A percentile compares a stretch with the other conserved stretches of the same genome.
These are phyloP conservation scores for Ibidorhyncha struthersii DNA, from an alignment of 2,113 vertebrate species.

Conservation along the genomic window DNA sequence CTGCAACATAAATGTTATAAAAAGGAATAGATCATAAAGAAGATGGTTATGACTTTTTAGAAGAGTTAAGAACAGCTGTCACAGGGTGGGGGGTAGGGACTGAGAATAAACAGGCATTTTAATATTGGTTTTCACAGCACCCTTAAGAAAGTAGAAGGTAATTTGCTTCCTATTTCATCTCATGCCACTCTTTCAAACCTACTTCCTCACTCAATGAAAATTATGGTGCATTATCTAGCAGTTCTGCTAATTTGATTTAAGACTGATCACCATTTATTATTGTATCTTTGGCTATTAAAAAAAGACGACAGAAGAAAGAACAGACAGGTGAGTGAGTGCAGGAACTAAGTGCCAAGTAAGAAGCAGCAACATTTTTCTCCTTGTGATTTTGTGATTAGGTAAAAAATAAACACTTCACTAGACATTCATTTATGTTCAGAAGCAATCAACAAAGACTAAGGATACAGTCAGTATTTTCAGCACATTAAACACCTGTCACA, in stretches of 20 bases:
- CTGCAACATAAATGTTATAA: constrained; percentile 45
- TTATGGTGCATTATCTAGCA: not conserved
- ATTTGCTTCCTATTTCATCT: constrained; percentile 30
- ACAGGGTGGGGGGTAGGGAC: constrained; percentile 48
- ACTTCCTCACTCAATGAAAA: constrained; percentile 1
- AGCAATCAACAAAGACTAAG: not conserved
- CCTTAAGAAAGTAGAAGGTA: constrained; percentile 65
- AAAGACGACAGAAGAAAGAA: not conserved
- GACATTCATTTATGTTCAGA: not conserved
- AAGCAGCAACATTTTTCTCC: constrained; percentile 5
- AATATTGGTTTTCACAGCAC: constrained; percentile 67
- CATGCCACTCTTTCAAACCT: not conserved
- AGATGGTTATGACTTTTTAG: constrained; percentile 63
- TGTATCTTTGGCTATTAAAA: not conserved
- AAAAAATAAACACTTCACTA: constrained; percentile 19
- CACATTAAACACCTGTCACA: not conserved
- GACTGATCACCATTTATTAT: constrained; percentile 1
- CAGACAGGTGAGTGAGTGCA: constrained; percentile 21
- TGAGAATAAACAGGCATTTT: constrained; percentile 50
- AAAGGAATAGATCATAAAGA: constrained; percentile 64
- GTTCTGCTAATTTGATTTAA: constrained; percentile 41
- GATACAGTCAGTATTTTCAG: not conserved
- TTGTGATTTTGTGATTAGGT: not conserved
- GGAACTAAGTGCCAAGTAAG: not conserved
- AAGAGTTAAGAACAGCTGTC: constrained; percentile 73